A percentile compares a stretch with the other conserved stretches of the same genome.
phyloP scores from a whole-genome alignment of 23 tunicate species.

The Trididemnum miniatum region DNA sequence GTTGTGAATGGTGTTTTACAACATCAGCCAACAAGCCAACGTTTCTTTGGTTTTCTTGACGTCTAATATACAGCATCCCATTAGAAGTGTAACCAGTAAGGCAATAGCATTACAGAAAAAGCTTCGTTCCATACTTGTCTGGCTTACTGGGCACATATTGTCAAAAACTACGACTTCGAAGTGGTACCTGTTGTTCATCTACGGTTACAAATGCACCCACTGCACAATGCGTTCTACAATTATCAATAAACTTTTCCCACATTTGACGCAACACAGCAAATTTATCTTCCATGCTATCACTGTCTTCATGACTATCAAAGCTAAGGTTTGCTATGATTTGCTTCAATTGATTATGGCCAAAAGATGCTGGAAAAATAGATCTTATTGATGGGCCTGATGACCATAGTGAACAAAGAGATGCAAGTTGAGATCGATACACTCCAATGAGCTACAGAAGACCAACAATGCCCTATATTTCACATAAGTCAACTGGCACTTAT shows the following conservation, averaged over 20 bases:
- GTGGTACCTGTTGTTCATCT: conserved; percentile 38
- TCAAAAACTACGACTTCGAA: conserved; percentile 29
- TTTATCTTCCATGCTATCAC: conserved; percentile 26
- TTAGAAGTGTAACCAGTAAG: conserved; percentile 31
- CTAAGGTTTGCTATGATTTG: conserved; percentile 32
- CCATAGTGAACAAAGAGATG: conserved; percentile 41
- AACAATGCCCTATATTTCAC: conserved; percentile 22
- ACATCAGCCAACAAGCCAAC: conserved; percentile 36
- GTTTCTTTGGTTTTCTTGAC: conserved; percentile 39
- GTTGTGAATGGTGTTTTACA: conserved; percentile 23
- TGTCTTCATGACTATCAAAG: conserved; percentile 31
- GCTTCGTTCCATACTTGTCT: conserved; percentile 43
- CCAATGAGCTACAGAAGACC: conserved; percentile 35
- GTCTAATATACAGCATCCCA: conserved; percentile 30
- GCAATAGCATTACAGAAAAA: conserved; percentile 22
- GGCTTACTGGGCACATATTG: conserved; percentile 42
- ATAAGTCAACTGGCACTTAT: conserved; percentile 28
- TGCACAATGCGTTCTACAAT: conserved; percentile 18
- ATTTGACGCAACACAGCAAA: conserved; percentile 28
- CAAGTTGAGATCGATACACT: conserved; percentile 39
- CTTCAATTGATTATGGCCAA: conserved; percentile 33
- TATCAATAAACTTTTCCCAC: conserved; percentile 38
- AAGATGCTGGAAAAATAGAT: conserved; percentile 34
- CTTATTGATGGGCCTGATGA: conserved; percentile 35
- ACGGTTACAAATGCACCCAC: conserved; percentile 29